Conservation (phyloP, 2,797 vertebrate species). For the Cirrhinus molitorella region DNA sequence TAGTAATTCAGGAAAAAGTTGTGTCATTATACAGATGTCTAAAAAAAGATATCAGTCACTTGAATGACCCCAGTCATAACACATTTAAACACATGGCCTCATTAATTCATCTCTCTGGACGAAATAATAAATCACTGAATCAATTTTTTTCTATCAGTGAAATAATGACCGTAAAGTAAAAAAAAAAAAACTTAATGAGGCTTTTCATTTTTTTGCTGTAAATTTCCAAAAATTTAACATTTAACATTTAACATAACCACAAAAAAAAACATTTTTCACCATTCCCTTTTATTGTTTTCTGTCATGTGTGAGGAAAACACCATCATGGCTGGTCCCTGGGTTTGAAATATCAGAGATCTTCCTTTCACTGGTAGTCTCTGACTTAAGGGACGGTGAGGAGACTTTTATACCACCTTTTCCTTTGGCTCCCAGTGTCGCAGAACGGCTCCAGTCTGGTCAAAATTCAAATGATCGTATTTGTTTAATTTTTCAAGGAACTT, state of each 20-base stretch:
- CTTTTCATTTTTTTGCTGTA: neutral
- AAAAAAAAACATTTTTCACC: neutral
- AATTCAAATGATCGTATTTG: neutral
- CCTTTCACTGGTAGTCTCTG: constrained; percentile 71
- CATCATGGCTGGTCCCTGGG: constrained; percentile 9
- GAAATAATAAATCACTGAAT: neutral
- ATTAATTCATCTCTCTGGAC: neutral
- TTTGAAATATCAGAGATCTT: constrained; percentile 71
- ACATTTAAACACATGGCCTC: neutral
- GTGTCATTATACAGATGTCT: neutral
- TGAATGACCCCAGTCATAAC: neutral
- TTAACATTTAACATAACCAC: neutral
- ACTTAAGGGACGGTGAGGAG: constrained; percentile 69
- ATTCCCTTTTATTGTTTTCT: neutral
- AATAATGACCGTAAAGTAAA: neutral
- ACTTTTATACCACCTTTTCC: constrained; percentile 67
- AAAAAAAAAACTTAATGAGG: neutral
- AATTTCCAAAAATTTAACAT: neutral
- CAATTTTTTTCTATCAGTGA: neutral
- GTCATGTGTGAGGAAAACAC: neutral
- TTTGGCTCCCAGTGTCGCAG: constrained; percentile 59
- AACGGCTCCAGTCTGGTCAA: constrained; percentile 80
- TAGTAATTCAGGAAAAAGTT: constrained; percentile 6
- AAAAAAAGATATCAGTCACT: neutral
- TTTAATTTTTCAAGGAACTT: neutral